phyloP scores from a whole-genome alignment of 2,113 vertebrate genomes.

The Taurulus bubalis region DNA sequence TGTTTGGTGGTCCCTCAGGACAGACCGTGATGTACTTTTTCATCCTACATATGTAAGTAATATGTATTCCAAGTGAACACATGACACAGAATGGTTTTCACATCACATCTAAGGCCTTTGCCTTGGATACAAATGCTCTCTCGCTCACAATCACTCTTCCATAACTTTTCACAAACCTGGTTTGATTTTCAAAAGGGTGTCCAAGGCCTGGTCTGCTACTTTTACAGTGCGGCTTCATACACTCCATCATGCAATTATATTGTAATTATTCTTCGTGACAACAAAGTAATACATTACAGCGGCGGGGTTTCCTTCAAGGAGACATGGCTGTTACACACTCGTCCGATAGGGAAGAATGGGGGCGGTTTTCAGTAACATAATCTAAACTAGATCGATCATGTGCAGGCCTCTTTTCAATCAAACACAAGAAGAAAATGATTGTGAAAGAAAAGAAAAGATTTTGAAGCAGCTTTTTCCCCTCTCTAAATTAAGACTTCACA shows the following conservation, averaged over 20 bases:
- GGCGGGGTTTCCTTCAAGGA: constrained; percentile 38
- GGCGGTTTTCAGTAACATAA: neutral
- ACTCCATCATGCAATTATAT: constrained; percentile 55
- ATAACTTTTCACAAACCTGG: constrained; percentile 54
- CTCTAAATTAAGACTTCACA: neutral
- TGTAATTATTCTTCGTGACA: constrained; percentile 64
- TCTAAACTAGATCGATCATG: constrained; percentile 2
- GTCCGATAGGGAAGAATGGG: constrained; percentile 6
- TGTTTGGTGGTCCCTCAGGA: constrained; percentile 76
- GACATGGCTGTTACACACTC: constrained; percentile 10
- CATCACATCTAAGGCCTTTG: constrained; percentile 72
- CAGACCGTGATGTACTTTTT: constrained; percentile 75
- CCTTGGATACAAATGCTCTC: constrained; percentile 65
- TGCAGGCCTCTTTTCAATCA: neutral
- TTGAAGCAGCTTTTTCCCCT: neutral
- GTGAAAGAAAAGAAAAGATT: neutral
- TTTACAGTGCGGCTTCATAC: constrained; percentile 44
- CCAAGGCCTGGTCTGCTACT: constrained; percentile 46
- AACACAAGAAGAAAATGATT: neutral
- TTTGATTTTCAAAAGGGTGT: constrained; percentile 54
- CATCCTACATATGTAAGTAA: constrained; percentile 82
- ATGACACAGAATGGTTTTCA: constrained; percentile 79
- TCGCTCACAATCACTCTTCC: constrained; percentile 63
- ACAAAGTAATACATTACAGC: constrained; percentile 17
- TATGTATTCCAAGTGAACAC: constrained; percentile 81